Conservation (phyloP, 1,140 invertebrate species). For the Brachionus plicatilis region DNA sequence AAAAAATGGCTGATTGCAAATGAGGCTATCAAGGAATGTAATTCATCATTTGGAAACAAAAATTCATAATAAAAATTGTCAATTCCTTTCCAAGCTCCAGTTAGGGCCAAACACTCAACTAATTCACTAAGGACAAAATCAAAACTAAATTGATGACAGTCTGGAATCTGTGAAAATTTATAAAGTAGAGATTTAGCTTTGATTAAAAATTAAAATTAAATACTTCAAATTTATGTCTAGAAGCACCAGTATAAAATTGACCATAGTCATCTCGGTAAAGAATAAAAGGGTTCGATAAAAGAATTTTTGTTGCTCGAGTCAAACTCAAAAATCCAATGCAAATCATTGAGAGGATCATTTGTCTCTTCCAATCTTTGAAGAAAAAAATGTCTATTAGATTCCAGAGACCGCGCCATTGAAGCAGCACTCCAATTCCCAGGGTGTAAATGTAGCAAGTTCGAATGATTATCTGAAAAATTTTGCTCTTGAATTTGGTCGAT, state of each 20-base stretch:
- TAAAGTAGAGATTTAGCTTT: background rate
- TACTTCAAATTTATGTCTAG: conserved; percentile 5
- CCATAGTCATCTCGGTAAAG: conserved; percentile 10
- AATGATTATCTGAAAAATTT: background rate
- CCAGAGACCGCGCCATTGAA: conserved; percentile 35
- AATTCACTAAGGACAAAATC: conserved; percentile 31
- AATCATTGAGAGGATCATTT: background rate
- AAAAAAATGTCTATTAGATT: conserved; percentile 29
- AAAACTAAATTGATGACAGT: conserved; percentile 36
- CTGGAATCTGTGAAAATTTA: conserved; percentile 3
- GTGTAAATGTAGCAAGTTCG: background rate
- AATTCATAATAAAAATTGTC: conserved; percentile 6
- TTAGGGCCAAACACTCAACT: conserved; percentile 9
- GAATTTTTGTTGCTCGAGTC: background rate
- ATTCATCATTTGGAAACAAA: conserved; percentile 21
- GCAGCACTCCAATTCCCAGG: background rate
- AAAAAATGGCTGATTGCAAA: background rate
- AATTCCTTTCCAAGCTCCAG: conserved; percentile 5
- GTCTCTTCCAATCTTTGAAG: conserved; percentile 29
- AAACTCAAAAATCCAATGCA: background rate
- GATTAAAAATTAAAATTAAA: background rate
- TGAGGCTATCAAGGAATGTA: background rate
- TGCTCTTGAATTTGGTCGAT: background rate
- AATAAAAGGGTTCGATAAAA: conserved; percentile 30
- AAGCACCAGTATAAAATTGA: background rate